Conservation (phyloP, 1,140 invertebrate species). For the Atopsyche davidsoni region DNA sequence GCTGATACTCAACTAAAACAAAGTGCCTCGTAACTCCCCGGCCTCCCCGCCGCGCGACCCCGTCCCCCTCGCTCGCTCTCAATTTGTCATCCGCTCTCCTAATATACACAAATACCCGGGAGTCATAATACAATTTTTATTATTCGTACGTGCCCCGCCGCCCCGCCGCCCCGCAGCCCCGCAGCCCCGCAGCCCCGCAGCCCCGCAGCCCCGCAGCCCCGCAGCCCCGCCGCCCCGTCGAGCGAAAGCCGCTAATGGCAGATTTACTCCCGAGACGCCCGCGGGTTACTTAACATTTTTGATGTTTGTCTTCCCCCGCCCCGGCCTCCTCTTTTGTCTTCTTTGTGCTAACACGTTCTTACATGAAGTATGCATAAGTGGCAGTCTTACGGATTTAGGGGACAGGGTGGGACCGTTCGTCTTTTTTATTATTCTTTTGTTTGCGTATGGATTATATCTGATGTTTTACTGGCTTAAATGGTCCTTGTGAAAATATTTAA, state of each 20-base stretch:
- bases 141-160: conserved; percentile 22
- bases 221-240: conserved; percentile 8
- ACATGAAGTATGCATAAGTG: too few relatives aligned
- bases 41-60: neutral
- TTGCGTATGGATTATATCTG: too few relatives aligned
- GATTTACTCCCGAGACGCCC: conserved; percentile 26
- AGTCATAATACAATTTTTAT: conserved; percentile 28
- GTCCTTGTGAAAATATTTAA: too few relatives aligned
- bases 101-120: neutral
- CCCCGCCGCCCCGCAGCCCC: conserved; percentile 7
- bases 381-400: too few relatives aligned
- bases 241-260: conserved; percentile 29
- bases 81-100: conserved; percentile 9
- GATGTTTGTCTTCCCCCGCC: conserved; percentile 20
- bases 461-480: too few relatives aligned
- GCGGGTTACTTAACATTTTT: conserved; percentile 29
- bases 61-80: neutral
- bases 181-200: conserved; percentile 9
- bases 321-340: too few relatives aligned
- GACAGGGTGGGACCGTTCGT: too few relatives aligned
- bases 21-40: neutral
- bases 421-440: too few relatives aligned
- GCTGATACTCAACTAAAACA: too few relatives aligned
- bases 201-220: conserved; percentile 9
- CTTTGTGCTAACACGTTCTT: too few relatives aligned